Conservation (phyloP, 2,797 vertebrate genomes). For the Passerculus sandwichensis region DNA sequence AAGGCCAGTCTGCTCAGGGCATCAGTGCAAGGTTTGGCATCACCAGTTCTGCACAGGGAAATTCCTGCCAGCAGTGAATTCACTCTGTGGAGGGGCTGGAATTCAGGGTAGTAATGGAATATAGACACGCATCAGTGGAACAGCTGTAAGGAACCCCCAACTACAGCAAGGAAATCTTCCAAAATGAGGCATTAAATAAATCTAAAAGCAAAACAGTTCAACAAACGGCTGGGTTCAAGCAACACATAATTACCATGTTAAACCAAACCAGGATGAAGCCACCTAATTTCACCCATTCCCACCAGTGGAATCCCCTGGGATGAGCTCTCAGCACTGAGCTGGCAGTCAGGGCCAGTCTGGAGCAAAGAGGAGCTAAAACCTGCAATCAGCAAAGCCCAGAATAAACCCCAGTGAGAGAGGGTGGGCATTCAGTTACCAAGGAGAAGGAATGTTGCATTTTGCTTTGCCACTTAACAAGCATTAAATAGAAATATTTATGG, state of each 20-base stretch:
- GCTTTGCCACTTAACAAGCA: background rate
- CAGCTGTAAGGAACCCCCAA: background rate
- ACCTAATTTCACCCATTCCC: background rate
- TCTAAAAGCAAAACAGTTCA: background rate
- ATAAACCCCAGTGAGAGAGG: background rate
- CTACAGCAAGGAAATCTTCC: background rate
- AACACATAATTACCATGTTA: background rate
- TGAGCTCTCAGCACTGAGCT: background rate
- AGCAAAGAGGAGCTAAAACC: background rate
- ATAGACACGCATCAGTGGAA: fast-evolving
- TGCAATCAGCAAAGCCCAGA: background rate
- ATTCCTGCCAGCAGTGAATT: background rate
- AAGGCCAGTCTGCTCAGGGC: background rate
- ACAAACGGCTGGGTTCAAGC: background rate
- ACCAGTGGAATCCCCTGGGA: background rate
- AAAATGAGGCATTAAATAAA: background rate
- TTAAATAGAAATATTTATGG: background rate
- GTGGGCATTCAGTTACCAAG: background rate
- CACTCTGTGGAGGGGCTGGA: background rate
- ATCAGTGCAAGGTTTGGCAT: background rate
- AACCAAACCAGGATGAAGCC: background rate
- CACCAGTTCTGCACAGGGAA: background rate
- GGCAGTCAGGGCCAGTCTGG: background rate
- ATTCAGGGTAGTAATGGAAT: background rate
- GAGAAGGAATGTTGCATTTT: background rate